Base-by-base conservation (phyloP, 2,113 vertebrate species). In the Alexandromys fortis region DNA sequence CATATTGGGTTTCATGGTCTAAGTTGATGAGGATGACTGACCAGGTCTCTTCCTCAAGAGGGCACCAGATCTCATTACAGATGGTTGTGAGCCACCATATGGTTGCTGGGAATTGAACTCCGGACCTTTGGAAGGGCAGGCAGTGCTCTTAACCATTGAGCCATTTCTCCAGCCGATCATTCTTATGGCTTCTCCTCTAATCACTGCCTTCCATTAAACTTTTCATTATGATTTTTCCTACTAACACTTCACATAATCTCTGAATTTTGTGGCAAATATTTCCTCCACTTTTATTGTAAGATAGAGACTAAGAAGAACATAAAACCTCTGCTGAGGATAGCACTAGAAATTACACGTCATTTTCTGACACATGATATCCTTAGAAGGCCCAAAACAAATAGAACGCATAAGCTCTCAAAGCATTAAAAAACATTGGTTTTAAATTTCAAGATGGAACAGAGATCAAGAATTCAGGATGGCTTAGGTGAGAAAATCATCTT, bases 261-360 rank as follows among this genome's bases (percentile, higher is more conserved):
- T 92, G 17, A 94, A 89, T 85, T 33, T 49, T 33, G 17, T 49
- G 30, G 63, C 55, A 94, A n/a, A 0, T 77, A 30, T 78, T 86
- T 94, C 87, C 90, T 17, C 12, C 45, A 3, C 42, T 86, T 95
- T 95, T 86, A 83, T n/a, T 83, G 9, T 92, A 90, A 92, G 77
- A 93, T 72, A 55, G 49, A n/a, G 35, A 90, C 13, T 68, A 24
- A 35, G 13, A 91, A 4, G 65, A 86, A 14, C 7, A 61, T 22
- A 42, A 72, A 90, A 28, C 76, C 35, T 33, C 14, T 94, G 47
- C 28, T 70, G 79, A 76, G 61, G 33, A n/a, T 19, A 55, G 4
- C 78, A 61, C 30, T 82, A 81, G 55, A 90, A 92, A 90, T 92
- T 88, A 42, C 65, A 47, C 67, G 42, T 86, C 68, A 6, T 79